Base-by-base conservation (phyloP, 2,797 vertebrate species). In the Propithecus perrieri region DNA sequence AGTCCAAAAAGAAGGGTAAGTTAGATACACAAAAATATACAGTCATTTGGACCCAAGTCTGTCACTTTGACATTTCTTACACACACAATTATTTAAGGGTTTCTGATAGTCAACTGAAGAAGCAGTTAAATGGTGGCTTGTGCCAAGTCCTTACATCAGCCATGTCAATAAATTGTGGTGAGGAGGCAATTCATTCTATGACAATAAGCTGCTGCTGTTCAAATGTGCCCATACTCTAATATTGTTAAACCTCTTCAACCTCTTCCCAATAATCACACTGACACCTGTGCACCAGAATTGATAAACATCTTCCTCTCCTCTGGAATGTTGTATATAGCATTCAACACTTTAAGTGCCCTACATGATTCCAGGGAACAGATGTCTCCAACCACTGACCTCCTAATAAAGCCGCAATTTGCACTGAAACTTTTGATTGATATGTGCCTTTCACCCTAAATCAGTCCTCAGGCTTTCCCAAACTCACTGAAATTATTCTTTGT, bases 31-130 rank as follows among this genome's bases (percentile, higher is more conserved):
- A 89, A 92, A 94, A 89, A 50, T 20, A 13, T 38, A n/a, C 6
- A 89, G 30, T 79, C 15, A 50, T 95, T 97, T 97, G 92, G 90
- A 97, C 94, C 96, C 94, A 81, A 79, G 90, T 96, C 94, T 96
- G 93, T 97, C 94, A 96, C 95, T 95, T 83, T 96, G 97, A 98
- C 95, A 97, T 96, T 98, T 98, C 98, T 98, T 97, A 97, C 97
- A 97, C 84, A 98, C 93, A 97, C 94, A 96, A 96, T 98, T 97
- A 98, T 97, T 97, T 98, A 98, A 97, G 94, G 92, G 95, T 97
- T 97, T 96, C 96, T 95, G 92, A 97, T 92, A 83, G 85, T 93
- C 97, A 97, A 94, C 97, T 94, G 89, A 97, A 97, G 91, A 98
- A 98, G 97, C 75, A 97, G 90, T 97, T 97, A 97, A 98, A 97